Base-by-base conservation (phyloP, 1,140 invertebrate genomes). In the Bradysia coprophila region DNA sequence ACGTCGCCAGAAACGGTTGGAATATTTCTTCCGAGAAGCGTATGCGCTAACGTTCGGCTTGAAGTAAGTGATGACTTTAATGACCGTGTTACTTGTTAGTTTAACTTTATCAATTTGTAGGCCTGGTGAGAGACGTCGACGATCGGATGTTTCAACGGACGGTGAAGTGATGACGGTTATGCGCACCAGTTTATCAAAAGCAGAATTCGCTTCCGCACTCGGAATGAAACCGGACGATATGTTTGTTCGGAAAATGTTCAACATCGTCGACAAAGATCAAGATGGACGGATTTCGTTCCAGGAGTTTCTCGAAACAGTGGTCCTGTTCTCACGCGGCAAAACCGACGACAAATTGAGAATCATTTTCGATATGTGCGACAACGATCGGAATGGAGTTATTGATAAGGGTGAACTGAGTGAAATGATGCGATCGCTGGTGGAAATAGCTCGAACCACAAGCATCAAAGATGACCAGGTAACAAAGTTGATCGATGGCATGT, bases 231-330 rank as follows among this genome's bases (percentile, higher is more conserved):
- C 83, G 0, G 86, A 94, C 55, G 93, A 91, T 20, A 80, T 98
- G 11, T 99, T 99, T 63, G 93, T 99, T 0, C 84, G 92, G 48
- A 90, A 96, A 64, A 98, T 99, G 93, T 99, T 98, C 57, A 93
- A 93, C 50, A 91, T 97, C 49, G 91, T 97, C 1, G 92, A 98
- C 59, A 94, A 94, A 52, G 90, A 96, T 59, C 74, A 88, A 36
- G 91, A 95, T 61, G 90, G 92, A 1, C 71, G 88, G 50, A 96
- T 98, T 51, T 94, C 89, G 9, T 98, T 98, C 59, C 88, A 95
- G 73, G 93, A 98, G 67, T 98, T 98, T 59, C 64, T 98, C 16
- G 89, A 96, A 52, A 95, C 93, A 0, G 90, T 97, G 2, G 81
- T 95, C 0, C 65, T 96, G 2, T 90, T 90, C 52, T 83, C 85